phyloP scores from a whole-genome alignment of 2,797 vertebrate species.

The Bradypodion ventrale region DNA sequence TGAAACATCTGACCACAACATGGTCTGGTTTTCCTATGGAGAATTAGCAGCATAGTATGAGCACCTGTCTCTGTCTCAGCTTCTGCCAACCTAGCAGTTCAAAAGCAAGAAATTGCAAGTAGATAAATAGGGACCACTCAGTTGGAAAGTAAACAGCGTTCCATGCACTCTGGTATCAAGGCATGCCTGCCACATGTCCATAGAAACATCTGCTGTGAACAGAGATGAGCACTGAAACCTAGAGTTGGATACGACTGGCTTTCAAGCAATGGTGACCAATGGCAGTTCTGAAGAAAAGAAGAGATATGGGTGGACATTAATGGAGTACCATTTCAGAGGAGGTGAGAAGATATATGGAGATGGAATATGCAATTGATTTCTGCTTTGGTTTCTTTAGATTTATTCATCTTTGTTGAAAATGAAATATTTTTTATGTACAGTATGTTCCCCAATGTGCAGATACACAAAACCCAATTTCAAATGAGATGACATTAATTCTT shows the following conservation, averaged over 20 bases:
- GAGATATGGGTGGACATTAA: neutral
- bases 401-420: conserved; percentile 17
- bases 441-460: conserved; percentile 10
- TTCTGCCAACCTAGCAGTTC: too few species aligned
- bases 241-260: too few species aligned
- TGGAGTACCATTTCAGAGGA: neutral
- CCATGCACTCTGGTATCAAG: too few species aligned
- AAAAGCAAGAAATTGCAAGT: too few species aligned
- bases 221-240: too few species aligned
- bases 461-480: conserved; percentile 3
- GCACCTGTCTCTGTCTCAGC: too few species aligned
- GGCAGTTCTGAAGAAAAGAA: neutral
- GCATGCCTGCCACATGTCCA: too few species aligned
- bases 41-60: neutral
- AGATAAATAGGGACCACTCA: too few species aligned
- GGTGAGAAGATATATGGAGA: neutral
- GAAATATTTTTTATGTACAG: conserved; percentile 4
- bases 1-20: neutral
- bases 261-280: too few species aligned
- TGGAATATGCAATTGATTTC: neutral
- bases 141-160: too few species aligned
- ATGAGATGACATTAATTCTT: conserved; percentile 8
- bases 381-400: neutral
- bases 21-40: neutral
- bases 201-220: too few species aligned